Base-by-base conservation (phyloP, 2,888 invertebrate genomes). In the Cosmopolites sordidus region DNA sequence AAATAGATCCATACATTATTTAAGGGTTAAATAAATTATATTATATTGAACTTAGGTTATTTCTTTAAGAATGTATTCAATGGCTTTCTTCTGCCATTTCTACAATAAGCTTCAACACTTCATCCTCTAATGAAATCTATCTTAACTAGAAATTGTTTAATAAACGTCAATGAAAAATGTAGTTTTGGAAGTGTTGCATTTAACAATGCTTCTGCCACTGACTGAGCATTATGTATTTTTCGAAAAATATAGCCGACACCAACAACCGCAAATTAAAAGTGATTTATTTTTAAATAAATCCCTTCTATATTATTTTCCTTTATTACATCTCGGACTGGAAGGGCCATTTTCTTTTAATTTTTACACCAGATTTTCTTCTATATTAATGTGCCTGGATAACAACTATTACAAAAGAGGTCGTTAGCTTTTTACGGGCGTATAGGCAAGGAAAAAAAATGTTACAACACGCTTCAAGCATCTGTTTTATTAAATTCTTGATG, bases 281-380 rank as follows among this genome's bases (percentile, higher is more conserved):
- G 55, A 55, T 55, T 51, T 48, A 55, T 55, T 55, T 55, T 55
- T 51, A 55, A 55, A 55, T 55, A 55, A 55, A 55, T 51, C 51
- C 29, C 44, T 40, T 39, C 37, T 17, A 55, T 46, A 44, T 51
- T 51, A 51, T 55, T 51, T 50, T 51, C 47, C 48, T 51, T 55
- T 55, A 55, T 51, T 55, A 43, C 48, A 30, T 38, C 55, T 51
- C 16, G 41, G 45, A 43, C 39, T 29, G 17, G 39, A 41, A 51
- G 6, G 40, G 33, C 45, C 16, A 45, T 45, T 51, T 45, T 51
- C 51, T 27, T 51, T 51, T 45, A 45, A 51, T 45, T 51, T 51
- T 51, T 33, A 41, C 45, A 51, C 44, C 42, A 48, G 18, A 48
- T 41, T 41, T 42, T 42, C 42, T 47, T 47, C 39, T 39, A 16